phyloP scores from a whole-genome alignment of 2,797 vertebrate species.

The Ciconia nigra region DNA sequence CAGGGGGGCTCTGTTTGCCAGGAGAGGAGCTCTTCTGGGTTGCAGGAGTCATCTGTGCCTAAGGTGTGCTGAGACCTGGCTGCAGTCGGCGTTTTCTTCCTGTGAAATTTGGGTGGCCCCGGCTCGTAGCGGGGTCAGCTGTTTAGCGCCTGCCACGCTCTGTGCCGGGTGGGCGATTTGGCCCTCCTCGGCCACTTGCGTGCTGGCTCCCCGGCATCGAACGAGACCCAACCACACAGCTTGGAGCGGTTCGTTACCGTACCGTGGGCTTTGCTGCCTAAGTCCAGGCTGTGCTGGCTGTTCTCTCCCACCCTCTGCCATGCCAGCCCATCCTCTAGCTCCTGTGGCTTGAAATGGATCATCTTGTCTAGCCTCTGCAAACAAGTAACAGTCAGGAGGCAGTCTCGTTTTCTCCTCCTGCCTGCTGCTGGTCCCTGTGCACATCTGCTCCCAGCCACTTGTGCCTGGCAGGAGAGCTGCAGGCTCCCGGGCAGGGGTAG shows the following conservation, averaged over 20 bases:
- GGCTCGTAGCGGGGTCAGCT: rapidly evolving
- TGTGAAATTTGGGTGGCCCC: background rate
- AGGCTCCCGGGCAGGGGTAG: background rate
- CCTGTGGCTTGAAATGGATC: background rate
- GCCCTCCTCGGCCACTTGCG: rapidly evolving
- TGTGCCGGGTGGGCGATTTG: background rate
- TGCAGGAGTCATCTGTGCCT: too few relatives aligned
- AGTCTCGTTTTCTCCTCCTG: background rate
- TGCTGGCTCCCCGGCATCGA: background rate
- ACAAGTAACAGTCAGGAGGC: background rate
- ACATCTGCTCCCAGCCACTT: background rate
- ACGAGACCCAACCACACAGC: rapidly evolving
- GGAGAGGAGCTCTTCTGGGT: background rate
- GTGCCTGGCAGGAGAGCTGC: background rate
- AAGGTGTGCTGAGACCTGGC: too few relatives aligned
- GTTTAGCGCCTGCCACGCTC: background rate
- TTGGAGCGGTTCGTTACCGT: rapidly evolving
- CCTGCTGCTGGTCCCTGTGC: background rate
- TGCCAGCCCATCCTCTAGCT: background rate
- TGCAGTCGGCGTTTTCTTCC: background rate
- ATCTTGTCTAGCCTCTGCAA: background rate
- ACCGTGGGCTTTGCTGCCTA: background rate
- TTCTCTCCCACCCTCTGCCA: background rate
- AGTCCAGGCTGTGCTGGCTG: background rate
- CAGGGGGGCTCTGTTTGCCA: background rate